Conservation (phyloP, 2,113 vertebrate genomes). For the Istiophorus platypterus region DNA sequence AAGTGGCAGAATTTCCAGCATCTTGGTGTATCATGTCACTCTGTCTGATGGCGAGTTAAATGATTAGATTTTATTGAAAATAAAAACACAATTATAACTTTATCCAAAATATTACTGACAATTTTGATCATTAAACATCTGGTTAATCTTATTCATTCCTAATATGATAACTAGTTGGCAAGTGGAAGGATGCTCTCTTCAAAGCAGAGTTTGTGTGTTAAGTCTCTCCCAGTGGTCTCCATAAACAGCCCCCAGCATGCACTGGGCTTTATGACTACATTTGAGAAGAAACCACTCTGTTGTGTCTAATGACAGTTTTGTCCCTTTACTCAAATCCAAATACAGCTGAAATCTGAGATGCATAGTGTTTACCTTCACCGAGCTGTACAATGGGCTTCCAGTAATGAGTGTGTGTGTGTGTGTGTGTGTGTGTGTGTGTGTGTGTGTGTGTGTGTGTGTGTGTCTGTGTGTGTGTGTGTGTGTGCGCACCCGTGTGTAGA, state of each 20-base stretch:
- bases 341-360: slow-evolving; percentile 55
- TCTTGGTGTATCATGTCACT: slow-evolving; percentile 7
- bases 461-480: too few relatives aligned
- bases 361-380: slow-evolving; percentile 64
- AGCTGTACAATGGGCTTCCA: slow-evolving; percentile 27
- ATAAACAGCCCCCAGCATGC: slow-evolving; percentile 57
- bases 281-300: slow-evolving; percentile 61
- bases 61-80: slow-evolving; percentile 1
- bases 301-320: slow-evolving; percentile 72
- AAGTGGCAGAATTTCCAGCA: not conserved
- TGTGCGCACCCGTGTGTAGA: too few relatives aligned
- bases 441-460: slow-evolving; percentile 33
- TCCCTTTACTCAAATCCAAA: slow-evolving; percentile 42
- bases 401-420: slow-evolving; percentile 44
- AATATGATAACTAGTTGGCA: slow-evolving; percentile 45
- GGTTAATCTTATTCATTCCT: slow-evolving; percentile 10
- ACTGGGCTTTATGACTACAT: slow-evolving; percentile 58
- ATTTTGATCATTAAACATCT: slow-evolving; percentile 14
- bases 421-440: slow-evolving; percentile 39
- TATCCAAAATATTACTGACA: slow-evolving; percentile 1
- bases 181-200: slow-evolving; percentile 9
- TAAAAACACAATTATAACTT: not conserved
- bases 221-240: slow-evolving; percentile 40
- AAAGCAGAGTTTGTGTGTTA: slow-evolving; percentile 13
- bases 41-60: not conserved